Evolutionary conservation across 2,113 vertebrate genomes (phyloP).

Genomic region (Fulica atra): DNA sequence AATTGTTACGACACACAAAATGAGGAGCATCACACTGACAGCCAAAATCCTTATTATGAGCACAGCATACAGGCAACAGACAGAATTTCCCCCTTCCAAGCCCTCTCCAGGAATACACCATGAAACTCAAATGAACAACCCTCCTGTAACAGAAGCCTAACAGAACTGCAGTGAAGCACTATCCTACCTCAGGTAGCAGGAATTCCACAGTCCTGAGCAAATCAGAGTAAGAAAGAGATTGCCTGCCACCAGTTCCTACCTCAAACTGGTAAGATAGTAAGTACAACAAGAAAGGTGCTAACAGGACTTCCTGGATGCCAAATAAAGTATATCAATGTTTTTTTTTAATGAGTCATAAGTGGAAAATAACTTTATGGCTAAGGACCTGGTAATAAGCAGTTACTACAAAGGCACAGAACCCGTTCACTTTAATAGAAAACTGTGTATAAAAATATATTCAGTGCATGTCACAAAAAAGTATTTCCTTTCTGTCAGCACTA

Average conservation of each 20-base stretch:
- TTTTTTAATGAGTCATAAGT: not conserved
- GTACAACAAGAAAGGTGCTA: not conserved
- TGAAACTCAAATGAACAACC: accelerated
- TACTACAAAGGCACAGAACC: not conserved
- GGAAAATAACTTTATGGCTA: not conserved
- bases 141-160: not conserved
- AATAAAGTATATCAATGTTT: not conserved
- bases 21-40: not conserved
- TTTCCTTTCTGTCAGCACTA: not conserved
- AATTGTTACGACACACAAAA: not conserved
- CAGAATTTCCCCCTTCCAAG: not conserved
- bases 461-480: not conserved
- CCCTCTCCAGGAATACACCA: not conserved
- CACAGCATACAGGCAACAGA: not conserved
- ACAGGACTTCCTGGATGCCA: not conserved
- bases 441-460: not conserved
- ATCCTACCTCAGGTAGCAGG: not conserved
- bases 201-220: not conserved
- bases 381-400: not conserved
- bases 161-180: not conserved
- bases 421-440: not conserved
- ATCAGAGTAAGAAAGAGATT: not conserved
- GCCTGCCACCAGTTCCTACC: not conserved
- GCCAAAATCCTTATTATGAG: not conserved
- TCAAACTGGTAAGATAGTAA: not conserved